These are phyloP conservation scores for Taphrorychus bicolor DNA, from an alignment of 2,888 invertebrate species.

Conservation along the genomic window DNA sequence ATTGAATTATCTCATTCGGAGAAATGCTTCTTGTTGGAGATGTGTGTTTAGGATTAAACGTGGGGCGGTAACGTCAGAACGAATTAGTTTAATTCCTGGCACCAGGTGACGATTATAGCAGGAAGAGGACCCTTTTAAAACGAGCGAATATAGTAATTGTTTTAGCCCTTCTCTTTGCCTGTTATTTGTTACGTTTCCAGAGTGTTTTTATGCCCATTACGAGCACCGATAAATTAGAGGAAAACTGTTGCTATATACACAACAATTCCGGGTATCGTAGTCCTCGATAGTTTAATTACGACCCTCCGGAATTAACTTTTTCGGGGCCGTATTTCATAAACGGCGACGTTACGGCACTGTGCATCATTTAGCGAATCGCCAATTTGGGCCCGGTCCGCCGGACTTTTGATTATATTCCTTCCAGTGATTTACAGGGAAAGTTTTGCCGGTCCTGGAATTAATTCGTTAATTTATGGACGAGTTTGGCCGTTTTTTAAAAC, in stretches of 20 bases:
- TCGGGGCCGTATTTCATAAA: slow-evolving; percentile 45
- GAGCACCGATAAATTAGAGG: background rate
- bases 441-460: slow-evolving; percentile 38
- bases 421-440: slow-evolving; percentile 44
- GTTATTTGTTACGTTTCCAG: background rate
- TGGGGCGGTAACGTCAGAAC: slow-evolving; percentile 2
- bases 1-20: slow-evolving; percentile 22
- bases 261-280: background rate
- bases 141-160: background rate
- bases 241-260: too few species aligned
- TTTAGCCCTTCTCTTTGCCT: background rate
- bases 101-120: slow-evolving; percentile 10
- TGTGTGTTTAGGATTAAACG: slow-evolving; percentile 9
- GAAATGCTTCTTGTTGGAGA: slow-evolving; percentile 9
- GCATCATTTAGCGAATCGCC: slow-evolving; percentile 48
- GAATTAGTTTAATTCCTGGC: slow-evolving; percentile 1
- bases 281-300: slow-evolving; percentile 35
- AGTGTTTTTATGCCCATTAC: background rate
- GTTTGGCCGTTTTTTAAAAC: background rate
- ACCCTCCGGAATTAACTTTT: slow-evolving; percentile 28
- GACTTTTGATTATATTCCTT: slow-evolving; percentile 47
- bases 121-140: background rate
- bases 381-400: slow-evolving; percentile 43
- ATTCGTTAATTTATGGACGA: slow-evolving; percentile 31
- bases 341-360: slow-evolving; percentile 44